These are phyloP conservation scores for Oriolus oriolus DNA, from an alignment of 2,113 vertebrate species.

Conservation along the genomic window DNA sequence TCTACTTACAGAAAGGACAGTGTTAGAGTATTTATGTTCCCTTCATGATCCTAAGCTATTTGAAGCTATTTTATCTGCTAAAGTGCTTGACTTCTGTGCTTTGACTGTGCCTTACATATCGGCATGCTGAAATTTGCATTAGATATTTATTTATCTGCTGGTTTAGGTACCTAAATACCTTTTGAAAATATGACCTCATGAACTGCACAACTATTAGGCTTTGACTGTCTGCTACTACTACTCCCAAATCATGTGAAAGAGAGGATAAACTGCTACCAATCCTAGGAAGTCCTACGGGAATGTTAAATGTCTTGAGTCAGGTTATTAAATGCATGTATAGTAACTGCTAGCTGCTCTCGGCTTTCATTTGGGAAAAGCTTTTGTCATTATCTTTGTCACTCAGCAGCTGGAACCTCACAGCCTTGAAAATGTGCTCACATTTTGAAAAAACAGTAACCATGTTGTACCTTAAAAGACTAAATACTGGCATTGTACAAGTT, in stretches of 20 bases:
- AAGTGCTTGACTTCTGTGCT: background rate
- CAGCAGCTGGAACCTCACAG: constrained; percentile 19
- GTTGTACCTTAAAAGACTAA: constrained; percentile 34
- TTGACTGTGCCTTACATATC: background rate
- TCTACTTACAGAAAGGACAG: background rate
- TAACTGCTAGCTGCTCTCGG: background rate
- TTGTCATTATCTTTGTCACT: constrained; percentile 44
- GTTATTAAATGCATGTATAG: background rate
- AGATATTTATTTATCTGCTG: background rate
- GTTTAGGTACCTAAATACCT: background rate
- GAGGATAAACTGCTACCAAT: background rate
- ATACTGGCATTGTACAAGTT: constrained; percentile 22
- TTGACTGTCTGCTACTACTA: background rate
- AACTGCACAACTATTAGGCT: background rate
- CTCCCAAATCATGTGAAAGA: background rate
- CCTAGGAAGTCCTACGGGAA: background rate
- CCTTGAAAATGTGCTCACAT: constrained; percentile 14
- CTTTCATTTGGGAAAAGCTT: constrained; percentile 7
- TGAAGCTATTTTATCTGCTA: background rate
- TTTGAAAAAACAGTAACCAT: constrained; percentile 20
- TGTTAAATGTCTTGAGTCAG: background rate
- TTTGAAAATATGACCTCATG: background rate
- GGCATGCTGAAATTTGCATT: background rate
- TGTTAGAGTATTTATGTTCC: background rate
- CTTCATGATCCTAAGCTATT: background rate